Percentiles rank a stretch among this genome's conserved stretches.
Conservation (phyloP, 1,140 invertebrate genomes). For the Formica selysi region DNA sequence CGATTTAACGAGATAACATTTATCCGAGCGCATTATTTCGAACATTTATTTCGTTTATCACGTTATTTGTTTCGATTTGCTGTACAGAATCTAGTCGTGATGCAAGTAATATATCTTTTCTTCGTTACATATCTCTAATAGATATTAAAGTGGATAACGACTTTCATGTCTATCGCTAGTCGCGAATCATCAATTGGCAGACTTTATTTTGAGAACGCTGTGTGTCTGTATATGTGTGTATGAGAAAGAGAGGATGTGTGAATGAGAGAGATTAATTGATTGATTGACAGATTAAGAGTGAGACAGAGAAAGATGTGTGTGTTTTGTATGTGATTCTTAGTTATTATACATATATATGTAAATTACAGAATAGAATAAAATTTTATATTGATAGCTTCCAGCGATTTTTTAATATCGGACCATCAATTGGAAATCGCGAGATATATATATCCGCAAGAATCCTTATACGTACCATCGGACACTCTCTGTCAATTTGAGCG, state of each 20-base stretch:
- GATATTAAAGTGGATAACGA: background rate
- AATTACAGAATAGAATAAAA: background rate
- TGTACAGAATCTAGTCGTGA: background rate
- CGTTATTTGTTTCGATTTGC: background rate
- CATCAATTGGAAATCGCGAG: background rate
- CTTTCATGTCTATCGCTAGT: background rate
- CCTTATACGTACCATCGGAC: constrained; percentile 31
- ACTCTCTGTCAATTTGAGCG: constrained; percentile 44
- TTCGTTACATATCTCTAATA: background rate
- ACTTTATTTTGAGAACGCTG: background rate
- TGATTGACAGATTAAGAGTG: background rate
- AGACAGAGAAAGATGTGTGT: too few species aligned
- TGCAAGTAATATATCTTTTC: background rate
- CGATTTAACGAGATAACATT: constrained; percentile 54
- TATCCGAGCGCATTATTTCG: constrained; percentile 18
- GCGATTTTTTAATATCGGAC: background rate
- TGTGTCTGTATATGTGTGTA: background rate
- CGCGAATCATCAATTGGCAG: background rate
- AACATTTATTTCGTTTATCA: constrained; percentile 28
- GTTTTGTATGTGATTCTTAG: too few species aligned
- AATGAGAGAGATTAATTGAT: background rate
- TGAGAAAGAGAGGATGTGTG: background rate
- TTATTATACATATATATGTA: too few species aligned
- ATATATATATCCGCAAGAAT: constrained; percentile 30
- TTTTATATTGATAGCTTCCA: background rate